Evolutionary conservation across 2,113 vertebrate species (phyloP), one percentile per base, ranked within the genome.

Genomic region (Uria aalge): DNA sequence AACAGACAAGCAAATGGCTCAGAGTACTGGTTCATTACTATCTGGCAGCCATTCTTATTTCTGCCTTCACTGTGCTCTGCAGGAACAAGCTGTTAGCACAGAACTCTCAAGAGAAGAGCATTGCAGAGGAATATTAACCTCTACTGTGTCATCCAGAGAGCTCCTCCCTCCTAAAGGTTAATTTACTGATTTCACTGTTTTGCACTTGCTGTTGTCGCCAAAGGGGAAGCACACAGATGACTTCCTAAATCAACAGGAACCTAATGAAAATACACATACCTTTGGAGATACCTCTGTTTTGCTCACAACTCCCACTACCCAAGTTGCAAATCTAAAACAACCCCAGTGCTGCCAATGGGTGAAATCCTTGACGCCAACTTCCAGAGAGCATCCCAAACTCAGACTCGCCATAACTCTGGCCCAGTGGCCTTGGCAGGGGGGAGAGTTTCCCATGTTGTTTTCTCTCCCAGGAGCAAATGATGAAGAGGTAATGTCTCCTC

Each of bases 171-270:
- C 17, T 63, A 59, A 94, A 69, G 23, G 59, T 69, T 86, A 50
- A 77, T 69, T 90, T 73, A 57, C 48, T 40, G 18, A 64, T 84
- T 80, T 88, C 41, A n/a, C 29, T 57, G 7, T 75, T 91, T 82
- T 84, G 75, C 23, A 12, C 15, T 93, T 85, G 32, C 62, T 73
- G 72, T 90, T 90, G 36, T 90, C 18, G n/a, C 43, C 88, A 92
- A 81, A 85, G 43, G 45, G 57, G 56, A 91, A 90, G 76, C 19
- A 11, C 85, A 89, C 26, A 73, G 68, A 80, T 47, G 40, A 87
- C 34, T 93, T 95, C 64, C 34, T 83, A 88, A 96, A 78, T 90
- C 63, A 81, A 63, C 41, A 87, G 36, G 57, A 93, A 85, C 40
- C 47, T 86, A 81, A 77, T 29, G 69, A 96, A 96, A 96, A 91